Evolutionary conservation across 2,797 vertebrate species (phyloP).

Genomic region (Arnoldichthys spilopterus): DNA sequence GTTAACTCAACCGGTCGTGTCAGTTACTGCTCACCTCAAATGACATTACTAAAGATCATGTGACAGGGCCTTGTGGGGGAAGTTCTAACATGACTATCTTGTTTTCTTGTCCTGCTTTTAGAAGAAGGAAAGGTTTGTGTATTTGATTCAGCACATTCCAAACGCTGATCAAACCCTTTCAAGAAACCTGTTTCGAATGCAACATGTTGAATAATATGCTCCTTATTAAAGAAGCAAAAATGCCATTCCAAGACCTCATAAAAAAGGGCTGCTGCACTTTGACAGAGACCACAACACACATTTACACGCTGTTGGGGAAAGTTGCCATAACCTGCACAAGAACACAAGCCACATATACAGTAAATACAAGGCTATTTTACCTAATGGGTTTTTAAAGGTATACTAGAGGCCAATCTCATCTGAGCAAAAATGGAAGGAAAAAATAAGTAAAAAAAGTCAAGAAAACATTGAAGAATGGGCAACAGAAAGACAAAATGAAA

Average conservation of each 20-base stretch:
- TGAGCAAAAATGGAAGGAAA: neutral
- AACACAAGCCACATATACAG: conserved; percentile 6
- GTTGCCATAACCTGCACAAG: conserved; percentile 22
- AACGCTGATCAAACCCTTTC: neutral
- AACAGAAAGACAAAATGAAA: neutral
- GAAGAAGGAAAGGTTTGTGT: neutral
- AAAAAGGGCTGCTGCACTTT: conserved; percentile 23
- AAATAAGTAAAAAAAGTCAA: neutral
- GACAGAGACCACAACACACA: conserved; percentile 42
- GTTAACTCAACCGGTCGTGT: conserved; percentile 52
- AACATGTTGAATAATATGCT: conserved; percentile 7
- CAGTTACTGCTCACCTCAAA: conserved; percentile 45
- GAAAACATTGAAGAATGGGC: neutral
- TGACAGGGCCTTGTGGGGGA: conserved; percentile 26
- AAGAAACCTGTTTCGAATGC: neutral
- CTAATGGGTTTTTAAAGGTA: conserved; percentile 9
- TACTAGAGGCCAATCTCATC: neutral
- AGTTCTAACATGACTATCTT: conserved; percentile 29
- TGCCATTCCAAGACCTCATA: conserved; percentile 5
- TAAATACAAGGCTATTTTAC: neutral
- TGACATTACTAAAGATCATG: conserved; percentile 38
- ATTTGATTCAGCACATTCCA: neutral
- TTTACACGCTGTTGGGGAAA: conserved; percentile 13
- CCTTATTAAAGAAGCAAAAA: conserved; percentile 8
- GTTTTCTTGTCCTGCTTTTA: neutral